phyloP scores from a whole-genome alignment of 1,140 invertebrate species.

The Anastrepha obliqua region DNA sequence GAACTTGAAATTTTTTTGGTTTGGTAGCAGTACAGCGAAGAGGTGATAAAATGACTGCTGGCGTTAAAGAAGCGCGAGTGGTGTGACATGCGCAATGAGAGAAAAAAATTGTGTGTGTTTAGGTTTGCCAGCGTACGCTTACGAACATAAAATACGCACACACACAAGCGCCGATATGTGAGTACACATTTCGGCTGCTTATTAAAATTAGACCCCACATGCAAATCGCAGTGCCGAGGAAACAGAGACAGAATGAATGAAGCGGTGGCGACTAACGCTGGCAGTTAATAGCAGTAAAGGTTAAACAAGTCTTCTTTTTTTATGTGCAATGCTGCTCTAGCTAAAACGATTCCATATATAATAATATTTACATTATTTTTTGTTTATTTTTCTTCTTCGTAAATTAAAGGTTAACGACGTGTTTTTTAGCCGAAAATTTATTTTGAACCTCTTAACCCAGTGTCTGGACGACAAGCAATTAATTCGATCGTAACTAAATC shows the following conservation, averaged over 20 bases:
- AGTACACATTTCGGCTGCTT: background rate
- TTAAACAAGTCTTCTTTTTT: background rate
- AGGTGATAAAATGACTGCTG: background rate
- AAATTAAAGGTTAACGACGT: background rate
- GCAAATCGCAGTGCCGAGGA: background rate
- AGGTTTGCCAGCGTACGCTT: too few relatives aligned
- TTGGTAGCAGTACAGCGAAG: background rate
- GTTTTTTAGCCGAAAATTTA: background rate
- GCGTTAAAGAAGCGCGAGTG: background rate
- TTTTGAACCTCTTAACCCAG: background rate
- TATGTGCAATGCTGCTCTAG: background rate
- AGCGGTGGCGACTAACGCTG: background rate
- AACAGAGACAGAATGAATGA: background rate
- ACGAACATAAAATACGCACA: too few relatives aligned
- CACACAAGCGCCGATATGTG: too few relatives aligned
- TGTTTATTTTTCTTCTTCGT: too few relatives aligned
- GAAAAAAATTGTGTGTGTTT: background rate
- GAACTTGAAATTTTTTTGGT: constrained; percentile 24
- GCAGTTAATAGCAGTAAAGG: background rate
- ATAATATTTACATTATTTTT: too few relatives aligned
- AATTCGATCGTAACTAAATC: background rate
- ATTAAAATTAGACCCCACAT: background rate
- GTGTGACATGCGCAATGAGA: background rate
- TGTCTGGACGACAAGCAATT: background rate
- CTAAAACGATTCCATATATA: too few relatives aligned